These are phyloP conservation scores for Drosophila greeni DNA, from an alignment of 2,888 invertebrate genomes.

Conservation along the genomic window DNA sequence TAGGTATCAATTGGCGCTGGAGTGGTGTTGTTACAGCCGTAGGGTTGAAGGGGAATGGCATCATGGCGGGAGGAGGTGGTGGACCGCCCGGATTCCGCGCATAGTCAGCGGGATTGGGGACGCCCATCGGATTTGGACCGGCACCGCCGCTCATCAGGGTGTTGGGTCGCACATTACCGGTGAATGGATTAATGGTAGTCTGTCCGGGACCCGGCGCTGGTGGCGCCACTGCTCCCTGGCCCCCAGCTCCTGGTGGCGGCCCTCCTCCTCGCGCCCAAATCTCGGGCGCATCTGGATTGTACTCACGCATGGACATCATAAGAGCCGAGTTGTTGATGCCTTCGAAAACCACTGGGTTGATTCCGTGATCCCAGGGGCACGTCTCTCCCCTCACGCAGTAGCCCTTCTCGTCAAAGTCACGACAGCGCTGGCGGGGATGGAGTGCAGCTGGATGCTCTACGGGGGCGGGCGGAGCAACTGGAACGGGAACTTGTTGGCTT, in stretches of 20 bases:
- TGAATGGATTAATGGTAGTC: conserved; percentile 75
- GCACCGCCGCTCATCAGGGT: conserved; percentile 56
- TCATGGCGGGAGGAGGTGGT: conserved; percentile 63
- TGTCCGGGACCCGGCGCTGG: conserved; percentile 51
- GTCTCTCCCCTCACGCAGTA: conserved; percentile 98
- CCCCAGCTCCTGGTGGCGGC: conserved; percentile 61
- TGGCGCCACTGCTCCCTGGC: conserved; percentile 28
- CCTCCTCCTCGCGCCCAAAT: conserved; percentile 80
- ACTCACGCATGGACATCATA: conserved; percentile 81
- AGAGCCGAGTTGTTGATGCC: conserved; percentile 82
- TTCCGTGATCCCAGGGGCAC: conserved; percentile 98
- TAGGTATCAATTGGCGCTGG: conserved; percentile 86
- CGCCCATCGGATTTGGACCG: conserved; percentile 50
- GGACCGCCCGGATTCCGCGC: conserved; percentile 61
- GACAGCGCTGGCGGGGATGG: conserved; percentile 85
- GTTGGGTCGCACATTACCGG: conserved; percentile 73
- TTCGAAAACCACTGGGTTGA: conserved; percentile 96
- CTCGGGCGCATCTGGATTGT: conserved; percentile 90
- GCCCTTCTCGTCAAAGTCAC: conserved; percentile 96
- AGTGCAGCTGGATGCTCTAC: conserved; percentile 48
- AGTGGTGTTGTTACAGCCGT: conserved; percentile 78
- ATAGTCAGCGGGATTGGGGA: conserved; percentile 68
- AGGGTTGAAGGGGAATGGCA: conserved; percentile 77
- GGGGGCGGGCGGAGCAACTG: conserved; percentile 41
- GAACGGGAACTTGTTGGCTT: conserved; percentile 30